These are phyloP conservation scores for Vanessa tameamea DNA, from an alignment of 1,140 invertebrate genomes.

Conservation along the genomic window DNA sequence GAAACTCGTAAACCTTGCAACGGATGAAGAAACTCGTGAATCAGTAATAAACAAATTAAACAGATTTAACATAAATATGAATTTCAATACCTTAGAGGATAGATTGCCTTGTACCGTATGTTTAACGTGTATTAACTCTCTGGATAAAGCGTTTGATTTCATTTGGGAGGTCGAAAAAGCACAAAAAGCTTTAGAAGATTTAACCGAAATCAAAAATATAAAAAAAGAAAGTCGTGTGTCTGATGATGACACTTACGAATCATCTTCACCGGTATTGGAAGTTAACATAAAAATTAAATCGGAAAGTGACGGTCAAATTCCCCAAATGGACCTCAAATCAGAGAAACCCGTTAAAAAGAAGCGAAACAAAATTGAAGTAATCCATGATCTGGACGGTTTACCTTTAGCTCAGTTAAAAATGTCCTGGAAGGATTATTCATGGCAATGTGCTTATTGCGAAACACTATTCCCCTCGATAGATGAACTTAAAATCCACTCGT, in stretches of 20 bases:
- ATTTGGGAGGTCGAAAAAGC: conserved; percentile 53
- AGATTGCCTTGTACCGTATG: conserved; percentile 57
- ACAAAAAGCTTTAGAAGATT: conserved; percentile 46
- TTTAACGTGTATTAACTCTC: conserved; percentile 52
- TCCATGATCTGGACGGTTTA: conserved; percentile 18
- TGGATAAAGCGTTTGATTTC: conserved; percentile 60
- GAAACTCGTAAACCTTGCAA: conserved; percentile 51
- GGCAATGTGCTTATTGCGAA: conserved; percentile 61
- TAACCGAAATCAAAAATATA: conserved; percentile 34
- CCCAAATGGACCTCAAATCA: neutral
- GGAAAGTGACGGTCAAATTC: conserved; percentile 10
- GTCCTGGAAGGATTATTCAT: conserved; percentile 59
- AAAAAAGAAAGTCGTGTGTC: conserved; percentile 32
- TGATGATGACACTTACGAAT: conserved; percentile 23
- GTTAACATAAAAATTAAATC: conserved; percentile 24
- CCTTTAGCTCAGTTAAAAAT: conserved; percentile 35
- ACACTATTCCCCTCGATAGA: conserved; percentile 55
- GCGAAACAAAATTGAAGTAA: conserved; percentile 17
- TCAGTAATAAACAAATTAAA: conserved; percentile 51
- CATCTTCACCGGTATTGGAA: conserved; percentile 11
- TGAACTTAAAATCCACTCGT: conserved; percentile 50
- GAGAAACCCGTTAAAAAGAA: conserved; percentile 12
- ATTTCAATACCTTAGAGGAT: conserved; percentile 28
- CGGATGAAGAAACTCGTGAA: conserved; percentile 42
- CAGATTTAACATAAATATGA: conserved; percentile 37